A percentile compares a stretch with the other conserved stretches of the same genome.
These are phyloP conservation scores for Spea hammondii DNA, from an alignment of 2,797 vertebrate species.

Conservation along the genomic window DNA sequence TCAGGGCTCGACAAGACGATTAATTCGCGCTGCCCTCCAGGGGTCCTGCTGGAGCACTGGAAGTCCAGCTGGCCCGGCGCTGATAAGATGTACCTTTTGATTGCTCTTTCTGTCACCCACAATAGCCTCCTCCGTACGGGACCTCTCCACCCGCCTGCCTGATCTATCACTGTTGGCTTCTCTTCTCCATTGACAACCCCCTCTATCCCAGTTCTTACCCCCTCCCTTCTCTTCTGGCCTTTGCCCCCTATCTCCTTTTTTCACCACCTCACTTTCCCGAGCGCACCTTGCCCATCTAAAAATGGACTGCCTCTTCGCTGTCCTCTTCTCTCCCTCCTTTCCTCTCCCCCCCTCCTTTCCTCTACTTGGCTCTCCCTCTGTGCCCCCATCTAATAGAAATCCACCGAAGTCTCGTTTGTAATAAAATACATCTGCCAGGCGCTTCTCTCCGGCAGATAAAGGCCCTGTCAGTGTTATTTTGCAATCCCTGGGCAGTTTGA, in stretches of 20 bases:
- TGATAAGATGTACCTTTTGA: slow-evolving; percentile 76
- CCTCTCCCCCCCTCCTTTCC: slow-evolving; percentile 26
- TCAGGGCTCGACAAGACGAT: slow-evolving; percentile 72
- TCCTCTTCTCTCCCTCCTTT: slow-evolving; percentile 53
- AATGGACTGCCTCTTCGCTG: background rate
- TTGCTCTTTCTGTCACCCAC: slow-evolving; percentile 74
- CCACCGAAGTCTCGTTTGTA: slow-evolving; percentile 68
- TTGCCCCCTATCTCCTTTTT: slow-evolving; percentile 7
- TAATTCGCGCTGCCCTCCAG: slow-evolving; percentile 69
- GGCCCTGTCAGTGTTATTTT: slow-evolving; percentile 71
- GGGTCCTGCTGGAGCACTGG: slow-evolving; percentile 62
- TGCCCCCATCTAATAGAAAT: slow-evolving; percentile 59
- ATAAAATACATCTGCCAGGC: slow-evolving; percentile 72
- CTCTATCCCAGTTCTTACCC: slow-evolving; percentile 40
- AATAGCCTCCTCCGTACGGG: slow-evolving; percentile 68
- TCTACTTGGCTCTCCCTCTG: slow-evolving; percentile 12
- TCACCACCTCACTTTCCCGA: background rate
- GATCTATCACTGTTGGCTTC: slow-evolving; percentile 71
- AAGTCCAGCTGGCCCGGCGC: slow-evolving; percentile 71
- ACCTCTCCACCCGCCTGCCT: slow-evolving; percentile 69
- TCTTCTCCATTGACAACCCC: slow-evolving; percentile 58
- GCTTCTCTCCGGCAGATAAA: slow-evolving; percentile 70
- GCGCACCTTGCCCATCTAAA: slow-evolving; percentile 38
- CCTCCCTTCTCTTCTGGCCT: slow-evolving; percentile 32
- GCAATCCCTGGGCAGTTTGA: slow-evolving; percentile 73